These are phyloP conservation scores for Acromyrmex heyeri DNA, from an alignment of 1,140 invertebrate species.

Conservation along the genomic window DNA sequence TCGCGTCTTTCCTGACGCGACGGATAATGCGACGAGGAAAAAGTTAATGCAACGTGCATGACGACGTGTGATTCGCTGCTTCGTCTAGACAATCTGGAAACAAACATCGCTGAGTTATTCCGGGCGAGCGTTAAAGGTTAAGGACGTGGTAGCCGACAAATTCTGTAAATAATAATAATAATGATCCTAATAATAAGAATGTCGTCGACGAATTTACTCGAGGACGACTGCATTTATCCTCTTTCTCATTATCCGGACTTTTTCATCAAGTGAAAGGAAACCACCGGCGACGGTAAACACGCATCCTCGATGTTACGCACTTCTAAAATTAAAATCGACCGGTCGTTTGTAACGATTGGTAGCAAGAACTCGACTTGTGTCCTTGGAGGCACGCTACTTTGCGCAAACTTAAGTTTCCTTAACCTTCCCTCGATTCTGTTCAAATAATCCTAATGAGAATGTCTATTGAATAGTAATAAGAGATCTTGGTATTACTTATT, in stretches of 20 bases:
- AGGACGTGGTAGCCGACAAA: constrained; percentile 70
- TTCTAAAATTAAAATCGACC: constrained; percentile 70
- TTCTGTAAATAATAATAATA: neutral
- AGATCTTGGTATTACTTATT: neutral
- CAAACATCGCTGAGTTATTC: constrained; percentile 64
- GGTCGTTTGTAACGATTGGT: constrained; percentile 39
- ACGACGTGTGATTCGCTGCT: constrained; percentile 30
- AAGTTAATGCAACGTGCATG: constrained; percentile 32
- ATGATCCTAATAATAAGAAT: constrained; percentile 23
- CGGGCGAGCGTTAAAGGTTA: constrained; percentile 71
- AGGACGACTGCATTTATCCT: constrained; percentile 52
- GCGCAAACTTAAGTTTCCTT: constrained; percentile 32
- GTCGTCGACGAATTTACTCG: constrained; percentile 48
- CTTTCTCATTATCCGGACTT: constrained; percentile 32
- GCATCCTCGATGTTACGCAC: constrained; percentile 60
- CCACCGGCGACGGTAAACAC: constrained; percentile 52
- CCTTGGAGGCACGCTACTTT: constrained; percentile 19
- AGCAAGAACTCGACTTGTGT: neutral
- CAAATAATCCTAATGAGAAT: neutral
- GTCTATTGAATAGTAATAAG: neutral
- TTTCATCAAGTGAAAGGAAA: constrained; percentile 67
- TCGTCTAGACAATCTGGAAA: constrained; percentile 68
- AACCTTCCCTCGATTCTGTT: neutral
- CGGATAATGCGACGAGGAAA: constrained; percentile 40
- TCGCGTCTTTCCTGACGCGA: neutral